Evolutionary conservation across 1,140 invertebrate species (phyloP).

Genomic region (Prorops nasuta): DNA sequence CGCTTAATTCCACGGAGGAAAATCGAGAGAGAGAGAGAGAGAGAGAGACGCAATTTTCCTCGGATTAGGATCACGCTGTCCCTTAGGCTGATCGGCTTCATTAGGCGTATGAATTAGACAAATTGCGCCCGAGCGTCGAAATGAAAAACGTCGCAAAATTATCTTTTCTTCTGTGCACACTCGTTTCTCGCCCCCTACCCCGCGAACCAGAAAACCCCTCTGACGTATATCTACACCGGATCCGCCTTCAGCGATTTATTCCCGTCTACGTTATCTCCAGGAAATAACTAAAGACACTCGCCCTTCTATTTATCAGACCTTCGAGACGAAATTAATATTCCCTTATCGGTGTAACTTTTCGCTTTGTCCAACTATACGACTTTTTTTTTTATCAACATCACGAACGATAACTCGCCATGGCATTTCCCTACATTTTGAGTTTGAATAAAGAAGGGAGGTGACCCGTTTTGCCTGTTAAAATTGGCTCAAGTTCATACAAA

Average conservation of each 20-base stretch:
- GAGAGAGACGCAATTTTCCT: slow-evolving; percentile 12
- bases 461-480: no score
- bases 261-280: not conserved
- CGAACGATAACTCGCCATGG: no score
- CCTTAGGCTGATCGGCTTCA: slow-evolving; percentile 22
- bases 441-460: no score
- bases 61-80: slow-evolving; percentile 18
- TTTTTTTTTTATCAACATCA: no score
- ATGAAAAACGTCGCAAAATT: slow-evolving; percentile 21
- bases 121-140: slow-evolving; percentile 19
- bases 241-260: not conserved
- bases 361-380: no score
- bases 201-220: slow-evolving; percentile 13
- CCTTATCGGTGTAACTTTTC: not conserved
- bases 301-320: slow-evolving; percentile 5
- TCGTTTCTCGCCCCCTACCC: not conserved
- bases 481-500: no score
- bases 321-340: slow-evolving; percentile 7
- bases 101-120: slow-evolving; percentile 21
- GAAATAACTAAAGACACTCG: slow-evolving; percentile 1
- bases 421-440: no score
- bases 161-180: slow-evolving; percentile 5
- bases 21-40: no score
- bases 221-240: slow-evolving; percentile 12
- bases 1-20: slow-evolving; percentile 12